Conservation (phyloP, 2,797 vertebrate genomes). For the Holocentrus rufus region DNA sequence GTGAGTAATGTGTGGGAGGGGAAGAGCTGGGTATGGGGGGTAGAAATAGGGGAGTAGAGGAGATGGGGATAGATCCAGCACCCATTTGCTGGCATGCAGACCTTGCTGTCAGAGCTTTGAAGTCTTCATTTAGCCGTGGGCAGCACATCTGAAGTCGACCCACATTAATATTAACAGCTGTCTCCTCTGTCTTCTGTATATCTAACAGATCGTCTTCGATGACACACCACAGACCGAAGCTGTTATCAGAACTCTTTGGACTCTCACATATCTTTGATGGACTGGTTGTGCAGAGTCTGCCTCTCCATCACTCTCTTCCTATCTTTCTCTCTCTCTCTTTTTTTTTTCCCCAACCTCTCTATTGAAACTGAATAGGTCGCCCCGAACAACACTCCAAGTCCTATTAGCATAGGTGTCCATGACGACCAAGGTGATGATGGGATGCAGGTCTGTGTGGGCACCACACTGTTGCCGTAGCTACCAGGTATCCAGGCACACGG, state of each 20-base stretch:
- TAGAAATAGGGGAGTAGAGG: not conserved
- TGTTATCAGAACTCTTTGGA: constrained; percentile 28
- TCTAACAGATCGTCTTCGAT: not conserved
- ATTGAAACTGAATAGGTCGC: constrained; percentile 32
- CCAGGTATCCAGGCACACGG: constrained; percentile 64
- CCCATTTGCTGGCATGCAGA: too few species aligned
- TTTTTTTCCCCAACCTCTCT: not conserved
- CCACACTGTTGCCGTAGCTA: constrained; percentile 48
- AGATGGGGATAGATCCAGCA: not conserved
- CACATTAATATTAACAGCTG: not conserved
- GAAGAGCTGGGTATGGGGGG: not conserved
- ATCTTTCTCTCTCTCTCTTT: constrained; percentile 3
- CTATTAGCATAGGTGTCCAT: constrained; percentile 62
- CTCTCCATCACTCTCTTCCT: not conserved
- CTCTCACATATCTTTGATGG: not conserved
- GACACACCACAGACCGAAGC: not conserved
- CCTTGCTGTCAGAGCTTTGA: too few species aligned
- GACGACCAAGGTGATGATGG: constrained; percentile 62
- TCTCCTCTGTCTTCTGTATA: not conserved
- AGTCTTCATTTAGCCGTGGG: too few species aligned
- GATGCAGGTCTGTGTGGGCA: constrained; percentile 62
- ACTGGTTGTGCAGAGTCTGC: not conserved
- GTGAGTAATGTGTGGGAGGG: not conserved
- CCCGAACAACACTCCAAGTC: constrained; percentile 49
- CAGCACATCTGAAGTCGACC: too few species aligned